phyloP scores from a whole-genome alignment of 2,113 vertebrate species.

The Podarcis raffonei region DNA sequence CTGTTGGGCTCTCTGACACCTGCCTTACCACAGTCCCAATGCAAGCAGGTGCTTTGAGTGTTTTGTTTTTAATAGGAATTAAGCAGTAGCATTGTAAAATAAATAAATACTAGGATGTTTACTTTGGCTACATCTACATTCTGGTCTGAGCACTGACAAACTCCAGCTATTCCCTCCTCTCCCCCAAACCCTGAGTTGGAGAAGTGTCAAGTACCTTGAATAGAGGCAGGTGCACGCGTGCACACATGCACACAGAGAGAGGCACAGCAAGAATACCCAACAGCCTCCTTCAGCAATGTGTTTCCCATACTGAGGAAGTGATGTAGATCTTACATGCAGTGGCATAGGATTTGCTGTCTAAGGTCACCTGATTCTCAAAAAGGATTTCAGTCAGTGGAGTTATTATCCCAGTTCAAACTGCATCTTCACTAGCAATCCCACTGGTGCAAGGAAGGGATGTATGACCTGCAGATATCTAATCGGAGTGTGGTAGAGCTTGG shows the following conservation, averaged over 20 bases:
- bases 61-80: neutral
- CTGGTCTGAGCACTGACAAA: neutral
- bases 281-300: neutral
- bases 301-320: neutral
- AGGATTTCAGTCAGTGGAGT: neutral
- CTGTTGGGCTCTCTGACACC: too few species aligned
- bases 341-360: neutral
- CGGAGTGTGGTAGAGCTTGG: too few species aligned
- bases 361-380: neutral
- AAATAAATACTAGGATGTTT: too few species aligned
- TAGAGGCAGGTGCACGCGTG: neutral
- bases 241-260: neutral
- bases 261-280: neutral
- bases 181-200: neutral
- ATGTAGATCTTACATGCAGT: neutral
- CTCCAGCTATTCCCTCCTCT: neutral
- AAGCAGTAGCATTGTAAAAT: neutral
- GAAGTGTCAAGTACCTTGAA: neutral
- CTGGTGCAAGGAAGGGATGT: neutral
- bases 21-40: too few species aligned
- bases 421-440: neutral
- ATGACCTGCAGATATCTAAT: neutral
- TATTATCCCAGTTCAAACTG: neutral
- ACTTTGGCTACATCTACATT: too few species aligned
- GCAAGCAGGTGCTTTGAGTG: neutral